Evolutionary conservation across 2,888 invertebrate species (phyloP), one percentile per base, ranked within the genome.

Genomic region (Apocheima hispidaria): DNA sequence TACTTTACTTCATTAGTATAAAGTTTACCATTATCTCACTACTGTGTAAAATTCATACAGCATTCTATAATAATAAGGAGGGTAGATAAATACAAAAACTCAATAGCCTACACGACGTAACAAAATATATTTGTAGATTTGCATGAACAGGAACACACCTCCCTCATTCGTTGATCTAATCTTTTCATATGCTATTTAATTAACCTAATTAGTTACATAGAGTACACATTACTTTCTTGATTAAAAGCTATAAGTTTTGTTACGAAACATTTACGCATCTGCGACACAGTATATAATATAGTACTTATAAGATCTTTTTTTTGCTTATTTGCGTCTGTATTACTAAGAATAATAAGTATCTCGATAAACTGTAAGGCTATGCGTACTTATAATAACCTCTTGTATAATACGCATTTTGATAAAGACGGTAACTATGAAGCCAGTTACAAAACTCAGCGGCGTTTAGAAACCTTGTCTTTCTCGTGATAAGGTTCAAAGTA

Each of bases 121-220:
- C 18, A 9, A 40, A 40, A 20, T 41, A 23, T 44, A 26, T 43
- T 44, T 26, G 9, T 44, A 14, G 1, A 9, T 6, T 2, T 14
- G 41, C 6, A n/a, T 21, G 20, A 44, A 9, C 26, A 26, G 14
- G 26, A 26, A 44, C 43, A 26, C 43, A 16, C 43, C 43, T 16
- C 14, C 43, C 26, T 14, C 16, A 16, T 16, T 44, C 21, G 14
- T 43, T 14, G 26, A 38, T 40, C 36, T 23, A 48, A 43, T 20
- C 26, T 40, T 40, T 41, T 30, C 26, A 48, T 23, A 26, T 40
- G 55, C 54, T 35, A 52, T 57, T 33, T 63, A 63, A 65, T 68
- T 61, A 65, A 65, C 53, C 60, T 60, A 60, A 68, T 65, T 65
- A 68, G 46, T 43, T 35, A 18, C 58, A 44, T 40, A 23, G 36